Base-by-base conservation (phyloP, 2,888 invertebrate genomes). In the Drosophila anomalata region DNA sequence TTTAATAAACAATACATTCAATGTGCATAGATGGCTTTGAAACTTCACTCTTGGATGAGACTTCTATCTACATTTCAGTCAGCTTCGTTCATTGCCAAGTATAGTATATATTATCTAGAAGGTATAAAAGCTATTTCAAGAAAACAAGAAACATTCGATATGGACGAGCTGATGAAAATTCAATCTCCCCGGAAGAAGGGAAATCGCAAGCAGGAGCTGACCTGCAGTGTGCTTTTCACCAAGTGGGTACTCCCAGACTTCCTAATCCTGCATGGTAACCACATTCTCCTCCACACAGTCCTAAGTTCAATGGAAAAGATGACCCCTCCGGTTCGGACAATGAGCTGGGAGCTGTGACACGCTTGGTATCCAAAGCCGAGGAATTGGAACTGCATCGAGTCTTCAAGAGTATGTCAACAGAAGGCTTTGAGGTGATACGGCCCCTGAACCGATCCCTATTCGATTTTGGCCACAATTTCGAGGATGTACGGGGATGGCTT, bases 1-100 rank as follows among this genome's bases (percentile, higher is more conserved):
- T 88, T 82, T 85, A 82, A 82, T 82, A 88, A 82, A 82, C 85
- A 76, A 82, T 70, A 56, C 55, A 5, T n/a, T 1, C 2, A 36
- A n/a, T 36, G 14, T 36, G n/a, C 36, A 36, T 36, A 33, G 12
- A 33, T 33, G 12, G 12, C 12, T 33, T 33, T 12, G 12, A 33
- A 33, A 33, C 29, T 7, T 12, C 17, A 42, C 22, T 24, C 22
- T 24, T 24, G 17, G 17, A 17, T 17, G 17, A 24, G 3, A 20
- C 17, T 0, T 42, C 3, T 7, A 33, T 33, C 12, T 12, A 12
- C 3, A 12, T 33, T 12, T 33, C 8, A 42, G 20, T 4, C 1
- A 42, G 42, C 42, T 24, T 3, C 5, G 22, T 24, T 3, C 3
- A 24, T 4, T 33, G 31, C 11, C 9, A 33, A 9, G 33, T 3